Evolutionary conservation across 2,888 invertebrate genomes (phyloP), one percentile per base, ranked within the genome.

Genomic region (Acleris holmiana): DNA sequence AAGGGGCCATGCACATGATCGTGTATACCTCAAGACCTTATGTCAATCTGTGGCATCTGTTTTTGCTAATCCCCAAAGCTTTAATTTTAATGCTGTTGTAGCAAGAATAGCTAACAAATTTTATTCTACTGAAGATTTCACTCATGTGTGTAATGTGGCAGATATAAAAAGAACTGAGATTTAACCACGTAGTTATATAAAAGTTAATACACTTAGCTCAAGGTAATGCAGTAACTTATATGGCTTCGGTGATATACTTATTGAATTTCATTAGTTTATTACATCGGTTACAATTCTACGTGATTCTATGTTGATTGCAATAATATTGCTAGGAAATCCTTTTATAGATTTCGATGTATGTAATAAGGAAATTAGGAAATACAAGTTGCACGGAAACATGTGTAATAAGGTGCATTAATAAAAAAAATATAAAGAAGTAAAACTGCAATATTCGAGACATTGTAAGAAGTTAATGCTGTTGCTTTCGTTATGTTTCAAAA

Each of bases 241-340:
- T 55, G 65, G 59, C 55, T 65, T 65, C 65, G 21, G 41, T 50
- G 44, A 47, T 60, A 48, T 58, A 17, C 44, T 44, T 44, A 54
- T 60, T 65, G 65, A 65, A 60, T 60, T 65, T 55, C 49, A 65
- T 50, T n/a, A n/a, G n/a, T n/a, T n/a, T n/a, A n/a, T n/a, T 60
- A 55, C 25, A 48, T 58, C 48, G 25, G 13, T 47, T 53, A 44
- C 44, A 54, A 58, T 58, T 41, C 53, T 35, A 65, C 60, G 44
- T 65, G 50, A 41, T 49, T 44, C 23, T 29, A 55, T 35, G 29
- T 55, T 21, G 23, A 58, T 58, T 54, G 40, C 47, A 17, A 23
- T 6, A 44, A 17, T 44, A 41, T 15, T 25, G 25, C 23, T 64
- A 40, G 35, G 23, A 58, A 58, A 44, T 35, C 21, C 17, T 54